Base-by-base conservation (phyloP, 2,888 invertebrate species). In the Alloplasta piceator region DNA sequence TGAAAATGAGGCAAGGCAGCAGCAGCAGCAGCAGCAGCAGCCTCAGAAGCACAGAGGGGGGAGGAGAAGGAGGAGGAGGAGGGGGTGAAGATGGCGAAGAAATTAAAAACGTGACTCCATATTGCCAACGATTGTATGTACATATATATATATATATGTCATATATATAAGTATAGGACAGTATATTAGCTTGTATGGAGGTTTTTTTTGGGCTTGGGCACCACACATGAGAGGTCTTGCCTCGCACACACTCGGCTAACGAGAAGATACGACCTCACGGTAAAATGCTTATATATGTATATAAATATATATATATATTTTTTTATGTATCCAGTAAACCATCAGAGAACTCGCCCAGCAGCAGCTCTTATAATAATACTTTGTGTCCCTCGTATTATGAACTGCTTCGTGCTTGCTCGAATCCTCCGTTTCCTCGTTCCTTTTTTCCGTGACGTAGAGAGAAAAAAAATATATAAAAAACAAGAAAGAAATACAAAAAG, bases 71-170 rank as follows among this genome's bases (percentile, higher is more conserved):
- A n/a, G 5, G 16, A n/a, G 5, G 16, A n/a, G 14, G 52, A 38
- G 61, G 61, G 55, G 72, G 68, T 36, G 67, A 38, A 58, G 71
- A 71, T 58, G 66, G 71, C 52, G 66, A n/a, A 89, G 91, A 91
- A 91, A 91, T 91, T 91, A 91, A 91, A 91, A 91, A 91, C 91
- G 91, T 91, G 91, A 91, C 91, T 90, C 85, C 75, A 60, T 83
- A 81, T 86, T 85, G 85, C 26, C 26, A 86, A 87, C 87, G 86
- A 84, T 85, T 87, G 75, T 82, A 43, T 55, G 7, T 52, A 14
- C 52, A 12, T 52, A 52, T 52, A 52, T 52, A 48, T 74, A 12
- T 43, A 26, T 39, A 63, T 52, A 41, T 38, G 48, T 36, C 41
- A 43, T 50, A n/a, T 43, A 55, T 4, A 63, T 39, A 26, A 26